Base-by-base conservation (phyloP, 2,797 vertebrate genomes). In the Ibycter americanus region DNA sequence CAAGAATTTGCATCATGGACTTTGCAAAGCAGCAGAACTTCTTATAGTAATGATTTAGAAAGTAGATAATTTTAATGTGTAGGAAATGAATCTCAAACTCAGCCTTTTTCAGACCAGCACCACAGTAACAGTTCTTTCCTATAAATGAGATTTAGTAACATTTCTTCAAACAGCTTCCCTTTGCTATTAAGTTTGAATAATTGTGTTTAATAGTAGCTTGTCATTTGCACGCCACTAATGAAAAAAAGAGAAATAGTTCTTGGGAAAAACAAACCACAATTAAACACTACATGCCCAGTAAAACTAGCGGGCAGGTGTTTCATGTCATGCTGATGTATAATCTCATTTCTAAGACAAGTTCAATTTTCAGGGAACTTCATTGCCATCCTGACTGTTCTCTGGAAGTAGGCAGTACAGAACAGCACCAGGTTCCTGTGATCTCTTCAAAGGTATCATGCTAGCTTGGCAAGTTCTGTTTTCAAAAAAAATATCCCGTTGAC, bases 121-220 rank as follows among this genome's bases (percentile, higher is more conserved):
- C 85, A 72, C 63, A 77, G 58, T 49, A 55, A 46, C 23, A 61
- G 6, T 58, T 90, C 67, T 84, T 74, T 83, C n/a, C 52, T 89
- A 32, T 63, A 93, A 82, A 51, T 55, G 31, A 85, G 83, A 58
- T 73, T 72, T 51, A 77, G 68, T 76, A 72, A 51, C 55, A 20
- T 84, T 91, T 81, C 36, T 86, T 87, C 65, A 61, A 92, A 58
- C 58, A 86, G 70, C 89, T 93, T 94, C 34, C 32, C 59, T 80
- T 93, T 52, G 81, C 93, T 56, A 26, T 76, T 34, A 73, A 76
- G 71, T 87, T 91, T 34, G 91, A 84, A 78, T 80, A 91, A 92
- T 94, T n/a, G 76, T 63, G 79, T 85, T 92, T 94, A 97, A 96
- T 96, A 76, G 92, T 46, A 94, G 87, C 79, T 89, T 96, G 95